A percentile compares a stretch with the other conserved stretches of the same genome.
These are phyloP conservation scores for Drosophila busckii DNA, from an alignment of 1,140 invertebrate species.

Conservation along the genomic window DNA sequence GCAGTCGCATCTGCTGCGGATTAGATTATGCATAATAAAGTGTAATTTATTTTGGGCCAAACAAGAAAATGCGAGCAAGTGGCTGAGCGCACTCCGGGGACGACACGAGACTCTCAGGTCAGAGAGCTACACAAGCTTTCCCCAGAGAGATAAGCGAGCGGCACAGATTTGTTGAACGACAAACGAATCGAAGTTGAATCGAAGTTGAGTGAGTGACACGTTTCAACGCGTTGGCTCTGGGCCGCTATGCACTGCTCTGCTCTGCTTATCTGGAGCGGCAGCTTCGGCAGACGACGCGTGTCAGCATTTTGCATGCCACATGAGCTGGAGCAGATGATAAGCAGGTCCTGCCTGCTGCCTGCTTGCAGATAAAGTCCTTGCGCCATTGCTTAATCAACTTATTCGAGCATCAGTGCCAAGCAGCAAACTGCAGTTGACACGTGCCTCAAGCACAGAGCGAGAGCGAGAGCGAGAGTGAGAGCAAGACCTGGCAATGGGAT, in stretches of 20 bases:
- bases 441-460: constrained; percentile 31
- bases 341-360: neutral
- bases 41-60: constrained; percentile 73
- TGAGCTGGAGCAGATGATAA: constrained; percentile 23
- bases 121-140: too few species aligned
- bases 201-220: constrained; percentile 57
- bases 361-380: too few species aligned
- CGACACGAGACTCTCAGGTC: too few species aligned
- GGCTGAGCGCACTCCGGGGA: too few species aligned
- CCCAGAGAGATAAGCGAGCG: constrained; percentile 16
- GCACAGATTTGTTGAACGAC: constrained; percentile 44
- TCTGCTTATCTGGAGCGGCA: constrained; percentile 44
- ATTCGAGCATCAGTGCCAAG: constrained; percentile 48
- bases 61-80: constrained; percentile 26
- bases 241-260: constrained; percentile 8
- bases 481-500: neutral
- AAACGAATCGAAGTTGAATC: constrained; percentile 45
- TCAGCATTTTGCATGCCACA: constrained; percentile 68
- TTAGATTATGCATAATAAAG: constrained; percentile 77
- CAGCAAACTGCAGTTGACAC: constrained; percentile 51
- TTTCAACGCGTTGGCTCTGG: constrained; percentile 41
- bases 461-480: neutral
- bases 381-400: constrained; percentile 53
- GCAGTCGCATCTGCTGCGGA: constrained; percentile 62
- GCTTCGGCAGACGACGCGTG: constrained; percentile 45